Evolutionary conservation across 1,140 invertebrate genomes (phyloP).

Genomic region (Lasioglossum baleicum): DNA sequence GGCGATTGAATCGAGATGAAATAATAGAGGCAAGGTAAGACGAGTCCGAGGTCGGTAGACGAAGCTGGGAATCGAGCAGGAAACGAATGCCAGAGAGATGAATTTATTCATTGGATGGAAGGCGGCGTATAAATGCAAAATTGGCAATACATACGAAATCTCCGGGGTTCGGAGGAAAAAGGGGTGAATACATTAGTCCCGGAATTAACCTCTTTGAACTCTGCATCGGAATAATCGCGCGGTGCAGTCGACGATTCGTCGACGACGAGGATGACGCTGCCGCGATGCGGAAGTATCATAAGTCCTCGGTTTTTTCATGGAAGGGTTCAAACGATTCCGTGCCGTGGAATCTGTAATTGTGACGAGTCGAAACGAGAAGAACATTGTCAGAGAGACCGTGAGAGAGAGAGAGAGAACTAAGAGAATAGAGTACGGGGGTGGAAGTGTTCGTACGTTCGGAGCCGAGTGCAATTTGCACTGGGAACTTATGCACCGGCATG

Average conservation of each 20-base stretch:
- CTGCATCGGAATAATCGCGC: conserved; percentile 75
- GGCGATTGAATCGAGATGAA: too few species aligned
- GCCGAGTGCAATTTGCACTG: conserved; percentile 53
- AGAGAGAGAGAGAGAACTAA: conserved; percentile 4
- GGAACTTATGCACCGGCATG: conserved; percentile 74
- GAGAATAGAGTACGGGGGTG: conserved; percentile 16
- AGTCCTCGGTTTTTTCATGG: not conserved
- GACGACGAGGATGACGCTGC: not conserved
- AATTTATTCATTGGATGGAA: conserved; percentile 75
- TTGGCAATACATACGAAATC: conserved; percentile 80
- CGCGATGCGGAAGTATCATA: not conserved
- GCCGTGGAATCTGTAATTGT: conserved; percentile 10
- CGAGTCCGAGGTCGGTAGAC: too few species aligned
- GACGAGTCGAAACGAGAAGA: not conserved
- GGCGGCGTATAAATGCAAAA: conserved; percentile 78
- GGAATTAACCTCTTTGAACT: conserved; percentile 80
- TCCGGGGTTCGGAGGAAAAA: conserved; percentile 79
- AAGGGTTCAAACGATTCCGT: not conserved
- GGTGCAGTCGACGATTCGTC: conserved; percentile 65
- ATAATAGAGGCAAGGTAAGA: too few species aligned
- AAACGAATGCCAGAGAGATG: conserved; percentile 69
- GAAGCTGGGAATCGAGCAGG: conserved; percentile 35
- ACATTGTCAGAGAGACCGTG: not conserved
- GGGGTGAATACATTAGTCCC: conserved; percentile 79
- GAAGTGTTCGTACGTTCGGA: conserved; percentile 19